Base-by-base conservation (phyloP, 2,888 invertebrate species). In the Torymus texanus region DNA sequence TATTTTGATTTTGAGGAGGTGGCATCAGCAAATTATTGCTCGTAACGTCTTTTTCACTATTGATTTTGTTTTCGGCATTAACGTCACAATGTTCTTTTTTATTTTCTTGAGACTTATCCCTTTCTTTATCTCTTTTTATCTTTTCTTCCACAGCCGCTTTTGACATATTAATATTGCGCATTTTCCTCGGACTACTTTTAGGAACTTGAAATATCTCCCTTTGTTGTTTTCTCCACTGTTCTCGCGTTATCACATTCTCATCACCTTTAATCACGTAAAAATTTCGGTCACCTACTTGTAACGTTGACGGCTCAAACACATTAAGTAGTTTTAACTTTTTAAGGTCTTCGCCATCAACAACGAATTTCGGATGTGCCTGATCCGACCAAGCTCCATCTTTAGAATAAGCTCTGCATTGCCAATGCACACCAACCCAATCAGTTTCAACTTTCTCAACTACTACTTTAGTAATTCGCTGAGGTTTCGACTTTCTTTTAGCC, bases 241-340 rank as follows among this genome's bases (percentile, higher is more conserved):
- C 94, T 87, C 95, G 94, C 83, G 94, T 95, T 76, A 95, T 89
- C 80, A 96, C 92, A 55, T 93, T 92, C 91, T 98, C 97, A 84
- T 93, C 93, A 12, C 94, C 92, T 79, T 94, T 93, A 84, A 97
- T 93, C 78, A 94, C 94, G 87, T 98, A 94, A 90, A 95, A 95
- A 90, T 95, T 95, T 82, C 97, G 93, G 91, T 98, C 97, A 75
- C 97, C 96, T 63, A 98, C 94, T 92, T 98, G 97, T 84, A 97
- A 92, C 83, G 96, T 96, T 88, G 96, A 96, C 61, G 96, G 95
- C 88, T 96, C 96, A 86, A 97, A 96, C 77, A 96, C 94, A 87
- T 97, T 97, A 82, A 98, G 91, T 82, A 96, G 92, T 88, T 96
- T 95, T 71, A 98, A 91, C 85, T 96, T 94, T 88, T 95, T 94